These are phyloP conservation scores for Rhabdomys pumilio DNA, from an alignment of 2,797 vertebrate species.

Conservation along the genomic window DNA sequence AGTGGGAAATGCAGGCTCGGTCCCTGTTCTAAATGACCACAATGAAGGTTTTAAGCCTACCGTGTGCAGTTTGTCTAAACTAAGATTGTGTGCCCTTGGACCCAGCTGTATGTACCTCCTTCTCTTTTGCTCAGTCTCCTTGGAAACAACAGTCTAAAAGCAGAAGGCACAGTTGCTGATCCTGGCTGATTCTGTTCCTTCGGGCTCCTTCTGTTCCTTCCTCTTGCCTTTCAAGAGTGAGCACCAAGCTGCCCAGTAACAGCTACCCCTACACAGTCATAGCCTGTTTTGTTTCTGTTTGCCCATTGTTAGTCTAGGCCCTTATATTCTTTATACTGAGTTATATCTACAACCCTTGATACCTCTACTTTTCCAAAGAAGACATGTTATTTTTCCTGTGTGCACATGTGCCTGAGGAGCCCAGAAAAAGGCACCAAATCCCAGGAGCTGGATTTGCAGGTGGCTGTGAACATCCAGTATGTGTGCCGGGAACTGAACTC, in stretches of 20 bases:
- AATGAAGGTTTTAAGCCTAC: background rate
- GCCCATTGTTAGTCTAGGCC: background rate
- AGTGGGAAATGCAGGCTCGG: background rate
- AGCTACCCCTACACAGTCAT: background rate
- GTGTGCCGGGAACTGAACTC: background rate
- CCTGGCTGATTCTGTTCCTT: conserved; percentile 42
- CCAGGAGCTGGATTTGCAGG: background rate
- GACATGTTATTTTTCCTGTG: background rate
- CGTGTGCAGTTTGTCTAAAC: background rate
- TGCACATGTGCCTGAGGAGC: background rate
- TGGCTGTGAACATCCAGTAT: background rate
- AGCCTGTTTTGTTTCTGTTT: background rate
- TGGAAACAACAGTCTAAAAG: conserved; percentile 27
- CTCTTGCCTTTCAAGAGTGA: background rate
- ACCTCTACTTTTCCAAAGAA: background rate
- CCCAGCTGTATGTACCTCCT: background rate
- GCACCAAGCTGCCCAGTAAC: background rate
- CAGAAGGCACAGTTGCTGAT: background rate
- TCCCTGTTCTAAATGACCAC: background rate
- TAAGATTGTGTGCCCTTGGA: background rate
- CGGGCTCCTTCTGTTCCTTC: conserved; percentile 36
- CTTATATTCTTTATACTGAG: background rate
- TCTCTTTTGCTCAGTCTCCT: background rate
- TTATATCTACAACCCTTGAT: background rate
- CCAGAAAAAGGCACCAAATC: background rate